Conservation (phyloP, 2,888 invertebrate species). For the Hipparchia sbordonii region DNA sequence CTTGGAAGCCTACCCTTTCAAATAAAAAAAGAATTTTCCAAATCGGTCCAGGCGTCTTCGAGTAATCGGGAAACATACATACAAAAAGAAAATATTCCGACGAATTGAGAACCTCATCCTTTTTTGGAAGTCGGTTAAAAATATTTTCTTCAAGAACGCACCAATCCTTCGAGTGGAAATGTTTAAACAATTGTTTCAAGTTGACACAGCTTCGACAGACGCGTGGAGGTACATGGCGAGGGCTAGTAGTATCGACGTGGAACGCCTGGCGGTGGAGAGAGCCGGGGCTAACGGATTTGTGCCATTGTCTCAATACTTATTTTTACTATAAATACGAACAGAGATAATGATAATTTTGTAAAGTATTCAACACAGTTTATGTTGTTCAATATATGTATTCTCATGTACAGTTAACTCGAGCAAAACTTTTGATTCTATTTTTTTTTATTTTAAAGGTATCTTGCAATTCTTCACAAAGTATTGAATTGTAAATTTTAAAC, state of each 20-base stretch:
- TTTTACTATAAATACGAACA: background rate
- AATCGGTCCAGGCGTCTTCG: too few species aligned
- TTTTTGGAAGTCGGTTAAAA: background rate
- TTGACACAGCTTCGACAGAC: conserved; percentile 5
- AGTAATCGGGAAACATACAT: too few species aligned
- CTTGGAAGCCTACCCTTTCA: too few species aligned
- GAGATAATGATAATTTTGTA: background rate
- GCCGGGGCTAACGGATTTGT: background rate
- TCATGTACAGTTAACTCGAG: too few species aligned
- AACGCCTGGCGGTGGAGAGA: background rate
- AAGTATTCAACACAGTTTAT: too few species aligned
- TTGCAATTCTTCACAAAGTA: too few species aligned
- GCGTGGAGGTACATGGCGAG: background rate
- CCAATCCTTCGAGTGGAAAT: background rate
- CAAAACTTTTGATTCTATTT: too few species aligned
- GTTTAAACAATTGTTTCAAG: background rate
- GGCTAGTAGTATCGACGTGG: background rate
- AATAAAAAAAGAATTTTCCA: too few species aligned
- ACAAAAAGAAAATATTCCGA: too few species aligned
- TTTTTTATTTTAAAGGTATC: too few species aligned
- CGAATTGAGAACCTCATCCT: too few species aligned
- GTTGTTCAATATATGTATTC: background rate
- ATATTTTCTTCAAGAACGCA: background rate
- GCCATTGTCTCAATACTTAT: background rate
- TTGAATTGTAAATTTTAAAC: too few species aligned